These are phyloP conservation scores for Prietella phreatophila DNA, from an alignment of 2,113 vertebrate genomes.

Conservation along the genomic window DNA sequence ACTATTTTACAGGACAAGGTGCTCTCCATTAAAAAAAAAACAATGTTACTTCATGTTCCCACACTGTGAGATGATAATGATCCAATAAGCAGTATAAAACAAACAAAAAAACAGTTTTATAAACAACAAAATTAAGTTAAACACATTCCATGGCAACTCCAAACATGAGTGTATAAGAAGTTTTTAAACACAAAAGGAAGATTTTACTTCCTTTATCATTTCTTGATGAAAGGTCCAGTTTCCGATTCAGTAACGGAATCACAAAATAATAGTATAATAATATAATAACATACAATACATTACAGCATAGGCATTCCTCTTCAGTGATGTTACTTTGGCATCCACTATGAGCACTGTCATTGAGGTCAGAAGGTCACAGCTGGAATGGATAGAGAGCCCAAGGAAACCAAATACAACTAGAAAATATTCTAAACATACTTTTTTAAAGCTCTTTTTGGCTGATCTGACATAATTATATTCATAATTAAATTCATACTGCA, in stretches of 20 bases:
- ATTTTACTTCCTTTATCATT: neutral
- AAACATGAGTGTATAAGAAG: neutral
- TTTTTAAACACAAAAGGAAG: neutral
- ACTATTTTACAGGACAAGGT: neutral
- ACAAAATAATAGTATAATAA: neutral
- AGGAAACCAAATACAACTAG: conserved; percentile 5
- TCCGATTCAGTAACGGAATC: neutral
- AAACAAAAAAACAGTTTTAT: neutral
- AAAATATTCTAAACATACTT: neutral
- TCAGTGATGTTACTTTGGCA: neutral
- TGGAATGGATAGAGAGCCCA: neutral
- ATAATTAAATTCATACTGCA: no score
- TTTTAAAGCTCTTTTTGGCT: conserved; percentile 5
- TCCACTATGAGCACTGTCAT: neutral
- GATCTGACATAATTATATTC: neutral
- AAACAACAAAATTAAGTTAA: neutral
- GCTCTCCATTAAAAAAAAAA: neutral
- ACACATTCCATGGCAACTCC: neutral
- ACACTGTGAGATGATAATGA: neutral
- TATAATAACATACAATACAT: neutral
- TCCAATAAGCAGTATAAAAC: neutral
- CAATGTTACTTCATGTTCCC: neutral
- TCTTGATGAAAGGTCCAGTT: neutral
- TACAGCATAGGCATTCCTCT: neutral
- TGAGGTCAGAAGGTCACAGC: conserved; percentile 6